Base-by-base conservation (phyloP, 1,140 invertebrate genomes). In the Ostrea denselamellosa region DNA sequence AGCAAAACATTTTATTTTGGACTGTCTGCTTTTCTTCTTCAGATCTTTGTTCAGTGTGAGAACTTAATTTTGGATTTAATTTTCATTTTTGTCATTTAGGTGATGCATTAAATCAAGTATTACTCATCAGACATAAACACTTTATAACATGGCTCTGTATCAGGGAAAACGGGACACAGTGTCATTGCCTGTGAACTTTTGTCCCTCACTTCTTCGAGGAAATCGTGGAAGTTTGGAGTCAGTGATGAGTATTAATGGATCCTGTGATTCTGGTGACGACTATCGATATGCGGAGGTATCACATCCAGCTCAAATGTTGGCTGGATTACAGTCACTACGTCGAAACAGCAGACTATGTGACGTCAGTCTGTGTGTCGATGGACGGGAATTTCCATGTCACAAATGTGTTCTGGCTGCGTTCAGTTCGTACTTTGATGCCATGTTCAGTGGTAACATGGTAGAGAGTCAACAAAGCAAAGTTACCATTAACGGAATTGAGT, bases 391-490 rank as follows among this genome's bases (percentile, higher is more conserved):
- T 87, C 93, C 93, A 34, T 95, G 94, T 87, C 95, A 96, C 89
- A 94, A 93, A 89, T 93, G 94, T 88, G 95, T 96, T 44, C 91
- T 96, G 19, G 94, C 95, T 10, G 93, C 95, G 19, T 95, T 94
- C 87, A 96, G 95, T 89, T 92, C 95, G 71, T 96, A 96, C 90
- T 96, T 96, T 90, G 89, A 95, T 92, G 95, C 94, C 8, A 96
- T 96, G 95, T 95, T 96, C 90, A 89, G 90, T 62, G 93, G 93
- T 54, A 93, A 94, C 83, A 90, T 96, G 89, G 94, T 93, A 25
- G 95, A 96, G 87, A 95, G 94, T 77, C 91, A 93, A 58, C 95
- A 95, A 87, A 90, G 94, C 81, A 93, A 93, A 85, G 95, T 96
- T 14, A 92, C 93, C 19, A 90, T 96, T 17, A 96, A 95, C 91